phyloP scores from a whole-genome alignment of 2,888 invertebrate genomes.

The Pasiphila rectangulata region DNA sequence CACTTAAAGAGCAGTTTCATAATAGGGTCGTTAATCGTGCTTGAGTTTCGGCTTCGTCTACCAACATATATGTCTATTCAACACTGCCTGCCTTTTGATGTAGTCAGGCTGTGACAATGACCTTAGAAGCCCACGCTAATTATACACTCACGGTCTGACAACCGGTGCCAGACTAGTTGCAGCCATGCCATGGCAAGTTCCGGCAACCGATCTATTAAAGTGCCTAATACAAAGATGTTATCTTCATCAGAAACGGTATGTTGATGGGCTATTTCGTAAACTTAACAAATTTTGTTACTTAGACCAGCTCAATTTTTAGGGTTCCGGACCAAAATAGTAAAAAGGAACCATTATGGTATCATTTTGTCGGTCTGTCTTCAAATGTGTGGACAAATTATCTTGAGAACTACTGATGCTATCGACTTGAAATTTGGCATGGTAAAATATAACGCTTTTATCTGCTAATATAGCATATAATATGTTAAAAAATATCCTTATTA shows the following conservation, averaged over 20 bases:
- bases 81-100: slow-evolving; percentile 56
- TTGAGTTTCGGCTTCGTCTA: slow-evolving; percentile 26
- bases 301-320: neutral
- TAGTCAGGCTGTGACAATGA: slow-evolving; percentile 74
- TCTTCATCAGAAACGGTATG: slow-evolving; percentile 24
- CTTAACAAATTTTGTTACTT: neutral
- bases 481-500: no score
- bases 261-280: slow-evolving; percentile 11
- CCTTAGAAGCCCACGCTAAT: slow-evolving; percentile 78
- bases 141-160: slow-evolving; percentile 63
- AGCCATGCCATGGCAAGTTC: slow-evolving; percentile 53
- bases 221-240: slow-evolving; percentile 40
- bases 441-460: no score
- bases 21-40: neutral
- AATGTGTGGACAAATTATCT: no score
- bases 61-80: slow-evolving; percentile 59
- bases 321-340: no score
- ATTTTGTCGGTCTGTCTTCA: no score
- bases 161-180: slow-evolving; percentile 62
- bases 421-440: no score
- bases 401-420: no score
- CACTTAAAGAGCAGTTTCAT: neutral
- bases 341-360: no score
- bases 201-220: slow-evolving; percentile 41
- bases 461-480: no score